Base-by-base conservation (phyloP, 2,888 invertebrate species). In the Thalpophila matura region DNA sequence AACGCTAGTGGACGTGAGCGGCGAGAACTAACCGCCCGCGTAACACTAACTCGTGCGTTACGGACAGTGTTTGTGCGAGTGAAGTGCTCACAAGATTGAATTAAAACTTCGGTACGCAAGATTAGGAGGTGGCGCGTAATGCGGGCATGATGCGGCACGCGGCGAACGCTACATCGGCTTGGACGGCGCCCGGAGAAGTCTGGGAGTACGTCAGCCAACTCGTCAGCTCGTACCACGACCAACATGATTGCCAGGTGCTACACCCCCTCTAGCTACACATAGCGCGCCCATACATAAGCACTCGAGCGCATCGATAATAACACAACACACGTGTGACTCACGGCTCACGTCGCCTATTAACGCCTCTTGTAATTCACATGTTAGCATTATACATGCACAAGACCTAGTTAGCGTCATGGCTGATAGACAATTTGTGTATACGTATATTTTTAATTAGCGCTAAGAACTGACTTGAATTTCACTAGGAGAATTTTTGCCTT, bases 151-250 rank as follows among this genome's bases (percentile, higher is more conserved):
- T 92, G 95, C 93, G 91, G 90, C 95, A 93, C 90, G 91, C 87
- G 77, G 92, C 92, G 67, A 91, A 86, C 68, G 88, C 92, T 76
- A 87, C 90, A 71, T 91, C 92, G 78, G 89, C 93, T 80, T 95
- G 90, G 95, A 93, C 90, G 77, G 95, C 89, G 86, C 96, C 96
- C 79, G 96, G 96, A 79, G 96, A 96, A 81, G 95, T 96, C 78
- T 96, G 96, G 96, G 96, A 96, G 91, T 96, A 96, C 86, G 96
- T 96, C 88, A 96, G 95, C 87, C 96, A 96, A 82, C 94, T 96
- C 73, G 96, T 96, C 87, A 96, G 95, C 90, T 95, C 95, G 45
- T 96, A 96, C 82, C 95, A 95, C 84, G 94, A 95, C 69, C 95
- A 95, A 77, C 95, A 95, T 77, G 90, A 95, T 76, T 91, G 92